A percentile compares a stretch with the other conserved stretches of the same genome.
These are phyloP conservation scores for Orchesella cincta DNA, from an alignment of 1,140 invertebrate genomes.

Conservation along the genomic window DNA sequence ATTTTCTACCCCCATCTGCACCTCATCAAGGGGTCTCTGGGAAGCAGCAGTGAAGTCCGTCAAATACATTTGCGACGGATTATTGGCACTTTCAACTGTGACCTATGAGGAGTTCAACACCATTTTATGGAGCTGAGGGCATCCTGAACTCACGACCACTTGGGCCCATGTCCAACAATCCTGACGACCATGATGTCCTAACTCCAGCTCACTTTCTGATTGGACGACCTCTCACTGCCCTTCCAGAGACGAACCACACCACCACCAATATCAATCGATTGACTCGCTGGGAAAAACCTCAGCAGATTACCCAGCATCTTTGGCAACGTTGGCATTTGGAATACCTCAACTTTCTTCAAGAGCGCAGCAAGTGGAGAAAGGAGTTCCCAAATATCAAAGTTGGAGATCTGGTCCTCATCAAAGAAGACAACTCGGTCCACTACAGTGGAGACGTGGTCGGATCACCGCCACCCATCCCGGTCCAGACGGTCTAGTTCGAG, in stretches of 20 bases:
- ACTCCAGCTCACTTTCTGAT: slow-evolving; percentile 50
- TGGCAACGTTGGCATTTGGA: slow-evolving; percentile 9
- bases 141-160: slow-evolving; percentile 53
- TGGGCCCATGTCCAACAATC: slow-evolving; percentile 47
- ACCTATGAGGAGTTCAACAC: slow-evolving; percentile 53
- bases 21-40: slow-evolving; percentile 53
- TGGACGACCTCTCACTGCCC: slow-evolving; percentile 10
- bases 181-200: slow-evolving; percentile 51
- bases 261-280: slow-evolving; percentile 22
- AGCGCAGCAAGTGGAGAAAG: neutral
- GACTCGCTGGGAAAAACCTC: neutral
- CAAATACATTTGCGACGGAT: slow-evolving; percentile 47
- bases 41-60: slow-evolving; percentile 51
- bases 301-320: slow-evolving; percentile 5
- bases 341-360: slow-evolving; percentile 18
- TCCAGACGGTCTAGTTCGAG: neutral
- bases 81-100: neutral
- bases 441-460: neutral
- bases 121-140: slow-evolving; percentile 49
- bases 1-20: slow-evolving; percentile 51
- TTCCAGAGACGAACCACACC: neutral
- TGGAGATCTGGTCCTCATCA: slow-evolving; percentile 49
- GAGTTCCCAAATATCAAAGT: slow-evolving; percentile 28
- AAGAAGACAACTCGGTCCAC: slow-evolving; percentile 47
- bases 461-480: neutral